Conservation (phyloP, 2,888 invertebrate genomes). For the Eilema sororculum region DNA sequence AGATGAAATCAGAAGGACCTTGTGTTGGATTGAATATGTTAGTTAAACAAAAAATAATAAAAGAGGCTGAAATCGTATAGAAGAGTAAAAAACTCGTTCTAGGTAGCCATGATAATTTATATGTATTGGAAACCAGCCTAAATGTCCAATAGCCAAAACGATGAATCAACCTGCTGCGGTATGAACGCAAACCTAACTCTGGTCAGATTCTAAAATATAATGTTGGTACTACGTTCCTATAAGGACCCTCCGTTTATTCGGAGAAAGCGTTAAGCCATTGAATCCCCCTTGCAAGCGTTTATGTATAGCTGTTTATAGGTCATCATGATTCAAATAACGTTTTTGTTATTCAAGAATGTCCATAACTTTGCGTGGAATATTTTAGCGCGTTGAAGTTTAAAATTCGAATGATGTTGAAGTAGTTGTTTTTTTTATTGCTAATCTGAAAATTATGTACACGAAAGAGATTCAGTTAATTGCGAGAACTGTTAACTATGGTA, state of each 20-base stretch:
- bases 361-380: neutral
- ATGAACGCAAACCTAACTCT: neutral
- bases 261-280: neutral
- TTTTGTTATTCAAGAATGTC: slow-evolving; percentile 5
- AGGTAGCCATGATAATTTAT: neutral
- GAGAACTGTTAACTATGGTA: neutral
- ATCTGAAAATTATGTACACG: neutral
- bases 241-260: slow-evolving; percentile 3
- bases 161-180: neutral
- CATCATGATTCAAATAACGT: neutral
- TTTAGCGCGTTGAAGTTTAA: neutral
- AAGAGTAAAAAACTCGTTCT: too few relatives aligned
- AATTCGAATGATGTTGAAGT: neutral
- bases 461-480: neutral
- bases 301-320: neutral
- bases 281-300: slow-evolving; percentile 1
- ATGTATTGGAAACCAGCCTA: neutral
- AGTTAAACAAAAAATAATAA: neutral
- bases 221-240: neutral
- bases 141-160: neutral
- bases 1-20: neutral
- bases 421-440: neutral
- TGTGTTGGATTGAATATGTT: neutral
- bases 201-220: neutral
- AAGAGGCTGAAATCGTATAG: neutral